phyloP scores from a whole-genome alignment of 2,888 invertebrate genomes.

The Argyra leucocephala region DNA sequence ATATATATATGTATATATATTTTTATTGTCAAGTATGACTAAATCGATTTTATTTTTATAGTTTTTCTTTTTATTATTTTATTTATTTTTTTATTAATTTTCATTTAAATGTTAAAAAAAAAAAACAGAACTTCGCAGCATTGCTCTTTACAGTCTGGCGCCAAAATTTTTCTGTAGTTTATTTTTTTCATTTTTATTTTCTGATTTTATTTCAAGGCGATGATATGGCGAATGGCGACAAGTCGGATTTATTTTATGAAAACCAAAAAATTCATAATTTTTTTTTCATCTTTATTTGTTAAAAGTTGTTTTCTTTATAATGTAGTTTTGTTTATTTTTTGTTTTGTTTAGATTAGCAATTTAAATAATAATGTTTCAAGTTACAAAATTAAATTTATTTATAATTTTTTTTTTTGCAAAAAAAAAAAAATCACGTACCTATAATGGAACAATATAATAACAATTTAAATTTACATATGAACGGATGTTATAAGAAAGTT shows the following conservation, averaged over 20 bases:
- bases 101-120: neutral
- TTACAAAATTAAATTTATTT: neutral
- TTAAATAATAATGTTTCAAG: neutral
- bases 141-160: conserved; percentile 6
- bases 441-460: neutral
- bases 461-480: too few relatives aligned
- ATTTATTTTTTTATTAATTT: neutral
- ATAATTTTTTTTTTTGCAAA: too few relatives aligned
- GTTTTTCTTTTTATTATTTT: neutral
- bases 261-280: neutral
- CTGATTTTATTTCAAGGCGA: neutral
- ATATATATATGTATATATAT: neutral
- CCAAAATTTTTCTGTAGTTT: neutral
- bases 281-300: too few relatives aligned
- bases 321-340: neutral
- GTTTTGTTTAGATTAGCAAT: conserved; percentile 3
- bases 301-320: neutral
- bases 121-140: neutral
- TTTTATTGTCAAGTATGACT: conserved; percentile 7
- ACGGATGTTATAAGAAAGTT: too few relatives aligned
- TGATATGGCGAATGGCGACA: neutral
- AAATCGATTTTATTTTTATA: neutral
- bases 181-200: neutral
- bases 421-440: neutral
- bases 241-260: neutral